Percentiles rank a stretch among this genome's conserved stretches.
phyloP scores from a whole-genome alignment of 2,888 invertebrate species.

The Dorcus parallelipipedus region DNA sequence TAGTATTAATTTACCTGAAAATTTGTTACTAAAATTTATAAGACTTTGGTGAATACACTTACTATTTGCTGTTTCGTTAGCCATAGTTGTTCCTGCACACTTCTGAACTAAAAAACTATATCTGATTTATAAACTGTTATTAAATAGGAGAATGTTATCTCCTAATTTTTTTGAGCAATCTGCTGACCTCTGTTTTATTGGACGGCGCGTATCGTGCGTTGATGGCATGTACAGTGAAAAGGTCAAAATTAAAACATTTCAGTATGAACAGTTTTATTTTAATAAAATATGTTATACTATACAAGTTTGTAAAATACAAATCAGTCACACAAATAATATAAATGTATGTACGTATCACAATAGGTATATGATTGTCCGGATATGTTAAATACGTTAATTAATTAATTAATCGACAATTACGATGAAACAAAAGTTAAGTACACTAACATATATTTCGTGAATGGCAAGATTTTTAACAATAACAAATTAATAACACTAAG shows the following conservation, averaged over 20 bases:
- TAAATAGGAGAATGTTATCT: no score
- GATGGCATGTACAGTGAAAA: no score
- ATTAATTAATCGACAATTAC: background rate
- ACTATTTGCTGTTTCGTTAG: background rate
- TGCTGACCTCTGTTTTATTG: no score
- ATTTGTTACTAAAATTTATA: background rate
- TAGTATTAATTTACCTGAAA: constrained; percentile 14
- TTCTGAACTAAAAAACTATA: no score
- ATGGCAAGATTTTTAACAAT: background rate
- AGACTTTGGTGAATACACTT: background rate
- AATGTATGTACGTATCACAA: constrained; percentile 26
- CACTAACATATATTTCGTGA: background rate
- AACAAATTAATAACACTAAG: background rate
- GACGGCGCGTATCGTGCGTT: no score
- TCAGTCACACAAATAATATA: constrained; percentile 26
- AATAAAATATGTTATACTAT: constrained; percentile 31
- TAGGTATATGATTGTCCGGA: constrained; percentile 28
- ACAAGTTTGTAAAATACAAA: constrained; percentile 23
- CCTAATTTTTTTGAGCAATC: no score
- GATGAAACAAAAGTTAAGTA: background rate
- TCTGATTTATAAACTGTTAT: no score
- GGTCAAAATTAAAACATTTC: no score
- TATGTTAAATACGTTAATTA: background rate
- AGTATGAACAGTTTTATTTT: constrained; percentile 4
- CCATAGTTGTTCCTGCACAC: background rate